Conservation (phyloP, 2,797 vertebrate genomes). For the Pangasius sanitwongsei region DNA sequence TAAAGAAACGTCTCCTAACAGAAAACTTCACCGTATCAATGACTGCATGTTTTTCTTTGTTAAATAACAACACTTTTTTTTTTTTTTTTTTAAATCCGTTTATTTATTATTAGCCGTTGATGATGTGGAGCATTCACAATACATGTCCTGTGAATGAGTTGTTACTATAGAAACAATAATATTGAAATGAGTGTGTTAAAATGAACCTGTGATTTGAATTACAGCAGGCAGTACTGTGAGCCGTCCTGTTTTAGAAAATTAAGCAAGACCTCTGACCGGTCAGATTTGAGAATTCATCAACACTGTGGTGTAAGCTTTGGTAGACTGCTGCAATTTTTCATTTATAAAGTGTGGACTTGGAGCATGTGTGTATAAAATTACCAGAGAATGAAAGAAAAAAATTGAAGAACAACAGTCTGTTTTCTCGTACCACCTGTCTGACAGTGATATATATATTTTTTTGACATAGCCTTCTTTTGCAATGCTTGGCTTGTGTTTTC, state of each 20-base stretch:
- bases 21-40: background rate
- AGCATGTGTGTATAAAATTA: background rate
- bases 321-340: background rate
- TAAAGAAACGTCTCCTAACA: background rate
- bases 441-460: background rate
- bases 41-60: background rate
- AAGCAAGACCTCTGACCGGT: background rate
- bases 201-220: background rate
- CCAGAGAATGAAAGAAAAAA: background rate
- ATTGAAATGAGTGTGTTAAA: too few species aligned
- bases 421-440: background rate
- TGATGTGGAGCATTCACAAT: background rate
- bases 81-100: background rate
- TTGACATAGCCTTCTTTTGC: background rate
- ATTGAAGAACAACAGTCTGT: background rate
- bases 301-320: background rate
- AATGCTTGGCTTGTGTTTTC: background rate
- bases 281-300: background rate
- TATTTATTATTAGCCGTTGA: background rate
- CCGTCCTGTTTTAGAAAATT: background rate
- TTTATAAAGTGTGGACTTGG: background rate
- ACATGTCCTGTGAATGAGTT: background rate
- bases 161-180: background rate
- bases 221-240: background rate
- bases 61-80: background rate